Conservation (phyloP, 1,140 invertebrate genomes). For the Drosophila arizonae region DNA sequence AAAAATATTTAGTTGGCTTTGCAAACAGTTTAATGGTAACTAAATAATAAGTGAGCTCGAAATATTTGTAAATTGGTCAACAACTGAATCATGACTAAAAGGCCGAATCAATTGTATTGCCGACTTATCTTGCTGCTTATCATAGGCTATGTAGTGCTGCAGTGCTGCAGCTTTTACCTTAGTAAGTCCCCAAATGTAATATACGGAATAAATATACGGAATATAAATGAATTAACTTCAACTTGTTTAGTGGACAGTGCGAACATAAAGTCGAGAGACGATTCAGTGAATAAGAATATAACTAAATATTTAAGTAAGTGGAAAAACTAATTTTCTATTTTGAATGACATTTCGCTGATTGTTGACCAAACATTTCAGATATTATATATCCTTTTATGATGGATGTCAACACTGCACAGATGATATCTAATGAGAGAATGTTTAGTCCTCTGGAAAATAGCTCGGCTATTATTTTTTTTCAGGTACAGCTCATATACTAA, state of each 20-base stretch:
- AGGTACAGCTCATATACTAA: background rate
- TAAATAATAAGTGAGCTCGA: background rate
- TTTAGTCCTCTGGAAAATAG: background rate
- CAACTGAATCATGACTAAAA: background rate
- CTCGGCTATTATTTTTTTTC: background rate
- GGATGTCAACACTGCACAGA: no score
- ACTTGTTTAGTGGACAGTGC: no score
- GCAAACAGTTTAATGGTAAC: background rate
- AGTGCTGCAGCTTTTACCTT: background rate
- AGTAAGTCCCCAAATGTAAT: background rate
- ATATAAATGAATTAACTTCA: no score
- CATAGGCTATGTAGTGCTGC: background rate
- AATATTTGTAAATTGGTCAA: background rate
- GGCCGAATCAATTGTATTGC: background rate
- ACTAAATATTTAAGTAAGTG: no score
- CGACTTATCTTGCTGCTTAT: background rate
- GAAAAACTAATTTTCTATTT: no score
- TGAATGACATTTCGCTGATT: background rate
- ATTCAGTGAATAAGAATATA: no score
- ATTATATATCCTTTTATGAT: background rate
- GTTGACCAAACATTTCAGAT: background rate
- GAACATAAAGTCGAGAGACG: no score
- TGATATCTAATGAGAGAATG: background rate
- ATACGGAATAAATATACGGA: no score
- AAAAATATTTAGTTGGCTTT: background rate